Base-by-base conservation (phyloP, 2,888 invertebrate genomes). In the Boloria selene region DNA sequence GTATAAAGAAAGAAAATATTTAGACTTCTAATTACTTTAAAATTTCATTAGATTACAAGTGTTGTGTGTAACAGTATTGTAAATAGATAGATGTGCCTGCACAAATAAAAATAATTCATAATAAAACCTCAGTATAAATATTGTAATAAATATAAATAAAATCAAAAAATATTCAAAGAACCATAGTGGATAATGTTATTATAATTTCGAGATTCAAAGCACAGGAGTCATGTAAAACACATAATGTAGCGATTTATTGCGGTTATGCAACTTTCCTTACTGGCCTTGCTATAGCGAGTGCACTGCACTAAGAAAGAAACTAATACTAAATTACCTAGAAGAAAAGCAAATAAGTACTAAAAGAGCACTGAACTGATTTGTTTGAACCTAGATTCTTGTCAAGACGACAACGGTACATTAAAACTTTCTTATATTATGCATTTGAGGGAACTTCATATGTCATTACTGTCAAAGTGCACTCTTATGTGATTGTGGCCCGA, bases 271-370 rank as follows among this genome's bases (percentile, higher is more conserved):
- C 6, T 45, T 42, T 64, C 44, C 26, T 47, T 73, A 73, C 73
- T 71, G 72, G 73, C 72, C 71, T 62, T 64, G 51, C 52, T 31
- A 44, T 61, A 70, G 53, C 53, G 26, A 65, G 68, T 61, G 65
- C 63, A 64, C 63, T 62, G 65, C 62, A 54, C 62, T 55, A 67
- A 66, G 47, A 66, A 68, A 64, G 17, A 16, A 62, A 64, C 68
- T 69, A 70, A 64, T 49, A 49, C 68, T 71, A 72, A 18, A 65
- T 65, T 67, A 58, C 60, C 69, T 73, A 73, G 69, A 65, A 72
- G 72, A 72, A 71, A 67, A 72, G 74, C 69, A 70, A 73, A 68
- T 77, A 79, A 78, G 78, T 77, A 79, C 77, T 77, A 74, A 73
- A 73, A 73, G 70, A 74, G 75, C 72, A 71, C 73, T 72, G 64